Percentiles rank a stretch among this genome's conserved stretches.
Evolutionary conservation across 2,888 invertebrate genomes (phyloP).

Genomic region (Apotomis turbidana): DNA sequence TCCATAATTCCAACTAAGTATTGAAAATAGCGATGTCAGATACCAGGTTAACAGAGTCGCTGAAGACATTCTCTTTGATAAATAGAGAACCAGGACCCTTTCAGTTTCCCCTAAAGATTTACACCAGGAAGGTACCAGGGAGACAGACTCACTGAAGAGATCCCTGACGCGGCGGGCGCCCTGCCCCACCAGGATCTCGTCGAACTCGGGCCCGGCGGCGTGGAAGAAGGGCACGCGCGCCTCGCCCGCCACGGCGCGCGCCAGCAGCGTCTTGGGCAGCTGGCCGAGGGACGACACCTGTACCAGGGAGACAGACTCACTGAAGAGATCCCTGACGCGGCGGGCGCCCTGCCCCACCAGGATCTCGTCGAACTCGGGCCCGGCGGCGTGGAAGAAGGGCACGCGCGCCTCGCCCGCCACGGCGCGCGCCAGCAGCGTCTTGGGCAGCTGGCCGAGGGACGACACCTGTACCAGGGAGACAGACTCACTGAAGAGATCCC

Average conservation of each 20-base stretch:
- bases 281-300: conserved; percentile 92
- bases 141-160: conserved; percentile 55
- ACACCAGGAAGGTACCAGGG: conserved; percentile 85
- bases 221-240: conserved; percentile 99
- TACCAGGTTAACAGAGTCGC: neutral
- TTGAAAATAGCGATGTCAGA: too few relatives aligned
- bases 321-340: conserved; percentile 87
- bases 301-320: too few relatives aligned
- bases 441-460: conserved; percentile 97
- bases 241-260: conserved; percentile 99
- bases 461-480: conserved; percentile 51
- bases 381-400: conserved; percentile 99
- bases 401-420: too few relatives aligned
- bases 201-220: conserved; percentile 99
- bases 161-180: neutral
- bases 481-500: conserved; percentile 59
- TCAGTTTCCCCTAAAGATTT: conserved; percentile 85
- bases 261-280: conserved; percentile 98
- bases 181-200: conserved; percentile 89
- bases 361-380: conserved; percentile 99
- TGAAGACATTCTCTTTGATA: neutral
- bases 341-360: conserved; percentile 98
- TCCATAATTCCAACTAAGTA: too few relatives aligned
- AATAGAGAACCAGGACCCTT: neutral
- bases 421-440: conserved; percentile 87